Conservation (phyloP, 1,140 invertebrate genomes). For the Drosophila cardini region DNA sequence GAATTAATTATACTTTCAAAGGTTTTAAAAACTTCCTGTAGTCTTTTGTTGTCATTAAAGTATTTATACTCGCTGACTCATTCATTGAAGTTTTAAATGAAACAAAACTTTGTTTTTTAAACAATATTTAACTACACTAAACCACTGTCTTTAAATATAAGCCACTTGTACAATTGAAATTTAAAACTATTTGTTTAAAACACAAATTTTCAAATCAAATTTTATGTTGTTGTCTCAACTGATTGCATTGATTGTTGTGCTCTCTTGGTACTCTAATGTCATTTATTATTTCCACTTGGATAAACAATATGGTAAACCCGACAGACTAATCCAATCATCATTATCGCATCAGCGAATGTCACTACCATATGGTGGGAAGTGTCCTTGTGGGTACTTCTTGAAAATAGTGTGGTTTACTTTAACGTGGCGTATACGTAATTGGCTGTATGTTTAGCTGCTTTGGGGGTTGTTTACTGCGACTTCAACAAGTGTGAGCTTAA, state of each 20-base stretch:
- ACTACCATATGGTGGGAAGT: slow-evolving; percentile 8
- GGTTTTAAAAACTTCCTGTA: too few species aligned
- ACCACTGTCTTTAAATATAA: too few species aligned
- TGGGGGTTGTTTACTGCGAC: slow-evolving; percentile 16
- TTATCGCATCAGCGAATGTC: slow-evolving; percentile 15
- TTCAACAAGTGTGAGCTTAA: slow-evolving; percentile 24
- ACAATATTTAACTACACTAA: too few species aligned
- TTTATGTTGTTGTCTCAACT: slow-evolving; percentile 28
- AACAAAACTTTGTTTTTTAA: too few species aligned
- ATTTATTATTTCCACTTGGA: background rate
- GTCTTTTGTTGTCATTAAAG: too few species aligned
- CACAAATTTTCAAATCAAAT: background rate
- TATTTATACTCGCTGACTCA: too few species aligned
- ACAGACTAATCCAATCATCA: slow-evolving; percentile 29
- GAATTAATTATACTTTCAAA: too few species aligned
- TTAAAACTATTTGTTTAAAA: background rate
- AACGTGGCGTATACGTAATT: slow-evolving; percentile 71
- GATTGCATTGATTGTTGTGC: slow-evolving; percentile 19
- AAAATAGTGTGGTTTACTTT: slow-evolving; percentile 2
- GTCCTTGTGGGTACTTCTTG: background rate
- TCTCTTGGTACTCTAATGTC: background rate
- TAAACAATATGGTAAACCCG: background rate
- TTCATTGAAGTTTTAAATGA: too few species aligned
- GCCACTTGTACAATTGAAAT: background rate
- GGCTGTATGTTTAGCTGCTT: slow-evolving; percentile 39